Percentiles rank a stretch among this genome's conserved stretches.
Evolutionary conservation across 2,113 vertebrate species (phyloP).

Genomic region (Tylochromis polylepis): DNA sequence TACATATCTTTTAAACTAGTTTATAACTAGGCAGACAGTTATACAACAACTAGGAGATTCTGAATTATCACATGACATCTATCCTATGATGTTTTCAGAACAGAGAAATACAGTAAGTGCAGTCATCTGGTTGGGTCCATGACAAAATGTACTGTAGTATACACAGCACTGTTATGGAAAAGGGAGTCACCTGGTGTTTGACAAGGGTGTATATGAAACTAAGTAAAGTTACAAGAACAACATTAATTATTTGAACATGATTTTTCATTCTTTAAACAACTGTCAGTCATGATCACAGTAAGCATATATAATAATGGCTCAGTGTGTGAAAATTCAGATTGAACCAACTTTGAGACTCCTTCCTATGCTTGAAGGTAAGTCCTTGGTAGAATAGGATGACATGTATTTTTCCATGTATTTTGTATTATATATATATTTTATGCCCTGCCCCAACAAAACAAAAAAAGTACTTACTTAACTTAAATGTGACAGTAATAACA

Average conservation of each 20-base stretch:
- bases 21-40: too few relatives aligned
- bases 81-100: too few relatives aligned
- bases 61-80: too few relatives aligned
- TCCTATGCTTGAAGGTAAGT: neutral
- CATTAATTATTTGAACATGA: neutral
- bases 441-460: too few relatives aligned
- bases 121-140: too few relatives aligned
- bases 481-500: too few relatives aligned
- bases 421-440: neutral
- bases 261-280: neutral
- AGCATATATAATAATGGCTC: neutral
- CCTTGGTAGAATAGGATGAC: neutral
- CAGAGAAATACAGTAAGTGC: too few relatives aligned
- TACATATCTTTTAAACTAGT: too few relatives aligned
- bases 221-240: neutral
- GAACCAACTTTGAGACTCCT: neutral
- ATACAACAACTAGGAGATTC: too few relatives aligned
- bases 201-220: neutral
- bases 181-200: neutral
- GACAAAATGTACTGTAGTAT: too few relatives aligned
- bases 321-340: neutral
- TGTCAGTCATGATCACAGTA: rapidly evolving
- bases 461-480: too few relatives aligned
- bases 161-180: too few relatives aligned
- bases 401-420: neutral